Evolutionary conservation across 1,140 invertebrate genomes (phyloP), one percentile per base, ranked within the genome.

Genomic region (Drosophila seguyi): DNA sequence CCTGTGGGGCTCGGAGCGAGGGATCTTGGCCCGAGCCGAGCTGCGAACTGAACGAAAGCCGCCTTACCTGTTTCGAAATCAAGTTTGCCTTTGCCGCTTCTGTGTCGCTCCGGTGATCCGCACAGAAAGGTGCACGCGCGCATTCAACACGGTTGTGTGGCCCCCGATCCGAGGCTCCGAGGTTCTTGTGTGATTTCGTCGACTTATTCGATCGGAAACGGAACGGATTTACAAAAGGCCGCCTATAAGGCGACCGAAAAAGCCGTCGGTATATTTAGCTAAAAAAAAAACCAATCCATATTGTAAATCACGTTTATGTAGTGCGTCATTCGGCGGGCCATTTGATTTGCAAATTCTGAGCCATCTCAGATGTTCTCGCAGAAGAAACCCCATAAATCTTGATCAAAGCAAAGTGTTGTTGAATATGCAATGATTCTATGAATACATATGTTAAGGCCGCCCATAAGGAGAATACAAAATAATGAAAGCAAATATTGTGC

Each of bases 81-180:
- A 90, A 90, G 85, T 90, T 90, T 90, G 78, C 62, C 80, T 90
- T 90, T 90, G 81, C 62, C 80, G 86, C 85, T 90, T 90, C 85
- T 90, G 85, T 90, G 86, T 90, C 85, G 85, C 85, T 90, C 65
- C 78, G 85, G 75, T 85, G 85, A 90, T 90, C 85, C 85, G 85
- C 78, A 85, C 85, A 90, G 85, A 90, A 90, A 90, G 85, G 86
- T 90, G 86, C 78, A 90, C 77, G 86, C 85, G 85, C 85, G 85
- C 85, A 90, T 90, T 90, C 85, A 81, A 84, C 77, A 90, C 84
- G 85, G 85, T 88, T 88, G 85, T 88, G 85, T 76, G 62, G 72
- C 57, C 68, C 67, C 63, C 62, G 56, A 80, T 62, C 65, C 66
- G 52, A 22, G 52, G 52, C 18, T 50, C 27, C 47, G 38, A 71